Conservation (phyloP, 2,888 invertebrate species). For the Apomyelois bistriatella region DNA sequence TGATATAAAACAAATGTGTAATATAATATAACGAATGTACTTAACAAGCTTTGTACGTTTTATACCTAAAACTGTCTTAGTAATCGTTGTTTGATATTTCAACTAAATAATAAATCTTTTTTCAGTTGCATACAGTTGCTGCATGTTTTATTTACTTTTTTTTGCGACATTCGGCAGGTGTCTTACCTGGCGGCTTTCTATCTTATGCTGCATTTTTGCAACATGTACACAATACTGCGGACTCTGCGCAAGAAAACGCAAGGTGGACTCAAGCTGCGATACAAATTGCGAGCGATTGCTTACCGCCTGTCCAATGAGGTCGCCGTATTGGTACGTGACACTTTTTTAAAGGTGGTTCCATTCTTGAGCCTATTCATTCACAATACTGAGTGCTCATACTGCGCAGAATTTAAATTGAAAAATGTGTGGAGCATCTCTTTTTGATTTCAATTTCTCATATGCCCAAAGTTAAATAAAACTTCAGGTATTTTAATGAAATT, state of each 20-base stretch:
- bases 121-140: conserved; percentile 48
- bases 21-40: conserved; percentile 26
- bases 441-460: background rate
- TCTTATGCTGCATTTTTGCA: conserved; percentile 92
- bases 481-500: too few relatives aligned
- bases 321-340: conserved; percentile 63
- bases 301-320: conserved; percentile 70
- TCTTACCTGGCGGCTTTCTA: conserved; percentile 91
- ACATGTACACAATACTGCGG: conserved; percentile 91
- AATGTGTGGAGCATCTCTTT: background rate
- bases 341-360: background rate
- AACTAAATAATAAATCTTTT: conserved; percentile 55
- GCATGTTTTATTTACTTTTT: conserved; percentile 41
- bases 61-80: conserved; percentile 34
- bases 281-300: conserved; percentile 78
- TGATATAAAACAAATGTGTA: background rate
- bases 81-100: conserved; percentile 39
- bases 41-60: conserved; percentile 43
- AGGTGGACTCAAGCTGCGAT: conserved; percentile 79
- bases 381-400: background rate
- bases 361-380: background rate
- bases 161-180: conserved; percentile 81
- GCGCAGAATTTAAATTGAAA: background rate
- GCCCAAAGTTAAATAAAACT: too few relatives aligned
- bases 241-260: conserved; percentile 92